phyloP scores from a whole-genome alignment of 2,888 invertebrate genomes.

The Aphrophora alni region DNA sequence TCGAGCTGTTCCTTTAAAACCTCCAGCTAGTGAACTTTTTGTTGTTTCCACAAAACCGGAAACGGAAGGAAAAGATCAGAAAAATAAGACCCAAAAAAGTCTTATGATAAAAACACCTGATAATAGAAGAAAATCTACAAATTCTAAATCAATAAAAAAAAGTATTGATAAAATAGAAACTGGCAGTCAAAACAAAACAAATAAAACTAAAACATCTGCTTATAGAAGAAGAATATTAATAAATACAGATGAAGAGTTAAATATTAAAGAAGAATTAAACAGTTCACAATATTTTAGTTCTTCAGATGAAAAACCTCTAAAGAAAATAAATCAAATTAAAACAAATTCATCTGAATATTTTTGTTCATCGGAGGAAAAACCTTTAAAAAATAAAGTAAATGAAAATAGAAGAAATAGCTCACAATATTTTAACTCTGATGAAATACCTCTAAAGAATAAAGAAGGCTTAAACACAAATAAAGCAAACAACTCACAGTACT shows the following conservation, averaged over 20 bases:
- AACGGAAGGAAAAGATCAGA: constrained; percentile 39
- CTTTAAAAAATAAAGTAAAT: not conserved
- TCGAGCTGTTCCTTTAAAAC: constrained; percentile 75
- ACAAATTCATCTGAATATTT: not conserved
- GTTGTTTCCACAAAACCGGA: constrained; percentile 35
- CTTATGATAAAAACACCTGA: not conserved
- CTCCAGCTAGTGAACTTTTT: constrained; percentile 58
- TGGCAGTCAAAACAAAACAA: constrained; percentile 26
- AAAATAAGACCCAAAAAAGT: constrained; percentile 43
- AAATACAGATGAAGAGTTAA: constrained; percentile 13
- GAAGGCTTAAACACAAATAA: constrained; percentile 50
- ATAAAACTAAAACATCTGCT: constrained; percentile 35
- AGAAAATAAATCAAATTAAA: not conserved
- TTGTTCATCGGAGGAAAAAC: not conserved
- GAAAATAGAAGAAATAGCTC: not conserved
- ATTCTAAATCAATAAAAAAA: constrained; percentile 53
- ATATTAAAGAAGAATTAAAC: constrained; percentile 34
- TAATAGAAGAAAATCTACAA: constrained; percentile 50
- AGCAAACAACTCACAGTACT: constrained; percentile 53
- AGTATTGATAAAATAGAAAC: constrained; percentile 58
- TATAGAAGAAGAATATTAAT: constrained; percentile 19
- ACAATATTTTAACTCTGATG: not conserved
- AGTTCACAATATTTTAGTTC: constrained; percentile 43
- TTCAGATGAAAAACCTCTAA: constrained; percentile 34
- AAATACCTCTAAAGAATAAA: constrained; percentile 9